A percentile compares a stretch with the other conserved stretches of the same genome.
phyloP scores from a whole-genome alignment of 2,888 invertebrate species.

The Lasioglossum lativentre region DNA sequence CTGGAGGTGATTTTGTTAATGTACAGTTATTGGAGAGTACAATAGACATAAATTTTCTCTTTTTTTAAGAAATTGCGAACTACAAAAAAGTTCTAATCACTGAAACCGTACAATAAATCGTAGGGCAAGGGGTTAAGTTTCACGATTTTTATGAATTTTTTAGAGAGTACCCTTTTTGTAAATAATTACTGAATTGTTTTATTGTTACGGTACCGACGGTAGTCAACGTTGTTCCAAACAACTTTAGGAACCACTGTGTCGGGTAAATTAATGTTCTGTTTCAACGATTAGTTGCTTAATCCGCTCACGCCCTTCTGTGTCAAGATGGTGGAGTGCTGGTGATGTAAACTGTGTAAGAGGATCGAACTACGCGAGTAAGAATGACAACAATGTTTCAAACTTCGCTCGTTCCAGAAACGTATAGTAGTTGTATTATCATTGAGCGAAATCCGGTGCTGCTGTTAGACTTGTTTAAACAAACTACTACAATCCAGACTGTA shows the following conservation, averaged over 20 bases:
- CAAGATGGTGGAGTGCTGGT: not conserved
- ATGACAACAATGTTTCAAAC: not conserved
- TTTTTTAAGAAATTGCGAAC: too few species aligned
- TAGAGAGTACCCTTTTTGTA: too few species aligned
- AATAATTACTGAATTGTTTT: too few species aligned
- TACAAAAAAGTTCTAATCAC: too few species aligned
- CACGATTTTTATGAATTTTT: not conserved
- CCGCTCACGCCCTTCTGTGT: conserved; percentile 11
- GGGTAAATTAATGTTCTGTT: not conserved
- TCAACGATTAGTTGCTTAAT: conserved; percentile 31
- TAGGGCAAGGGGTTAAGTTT: too few species aligned
- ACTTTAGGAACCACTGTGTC: not conserved
- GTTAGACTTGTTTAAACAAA: not conserved
- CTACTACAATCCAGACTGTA: not conserved
- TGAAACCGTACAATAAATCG: too few species aligned
- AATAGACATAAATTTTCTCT: too few species aligned
- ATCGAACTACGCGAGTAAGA: conserved; percentile 18
- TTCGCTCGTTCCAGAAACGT: not conserved
- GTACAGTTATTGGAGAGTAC: too few species aligned
- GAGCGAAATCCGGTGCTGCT: not conserved
- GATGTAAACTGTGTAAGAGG: conserved; percentile 41
- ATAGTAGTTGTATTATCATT: not conserved
- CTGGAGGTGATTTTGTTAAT: too few species aligned
- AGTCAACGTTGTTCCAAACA: not conserved
- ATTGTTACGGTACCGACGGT: too few species aligned